phyloP scores from a whole-genome alignment of 2,888 invertebrate genomes.

The Himalopsyche anomala region DNA sequence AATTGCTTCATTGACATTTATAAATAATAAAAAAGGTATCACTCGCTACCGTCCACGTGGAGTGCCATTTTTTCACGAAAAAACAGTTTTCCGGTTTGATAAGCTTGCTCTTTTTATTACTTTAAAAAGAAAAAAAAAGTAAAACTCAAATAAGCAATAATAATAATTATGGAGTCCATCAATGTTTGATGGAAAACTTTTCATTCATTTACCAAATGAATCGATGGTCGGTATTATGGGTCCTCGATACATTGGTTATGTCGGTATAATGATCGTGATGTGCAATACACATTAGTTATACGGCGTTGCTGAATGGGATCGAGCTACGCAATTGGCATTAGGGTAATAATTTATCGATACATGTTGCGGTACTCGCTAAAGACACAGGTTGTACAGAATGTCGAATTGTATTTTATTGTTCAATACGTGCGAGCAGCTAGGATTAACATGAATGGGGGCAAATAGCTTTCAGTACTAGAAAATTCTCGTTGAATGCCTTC shows the following conservation, averaged over 20 bases:
- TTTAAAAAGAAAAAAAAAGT: too few species aligned
- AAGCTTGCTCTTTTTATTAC: too few species aligned
- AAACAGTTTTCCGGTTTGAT: too few species aligned
- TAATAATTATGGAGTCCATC: too few species aligned
- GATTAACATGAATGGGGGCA: background rate
- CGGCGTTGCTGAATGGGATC: slow-evolving; percentile 11
- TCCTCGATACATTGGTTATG: background rate
- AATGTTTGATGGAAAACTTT: background rate
- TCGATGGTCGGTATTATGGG: background rate
- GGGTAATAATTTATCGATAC: slow-evolving; percentile 42
- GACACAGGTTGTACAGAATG: slow-evolving; percentile 27
- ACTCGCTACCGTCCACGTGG: too few species aligned
- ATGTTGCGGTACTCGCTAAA: slow-evolving; percentile 22
- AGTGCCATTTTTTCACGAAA: too few species aligned
- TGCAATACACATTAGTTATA: slow-evolving; percentile 37
- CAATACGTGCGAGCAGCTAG: background rate
- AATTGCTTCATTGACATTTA: too few species aligned
- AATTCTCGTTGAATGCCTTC: too few species aligned
- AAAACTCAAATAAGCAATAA: too few species aligned
- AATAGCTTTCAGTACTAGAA: too few species aligned
- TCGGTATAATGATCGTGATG: slow-evolving; percentile 32
- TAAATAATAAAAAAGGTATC: too few species aligned
- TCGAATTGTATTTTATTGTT: slow-evolving; percentile 27
- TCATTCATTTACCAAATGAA: background rate
- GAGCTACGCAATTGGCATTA: slow-evolving; percentile 35